Percentiles rank a stretch among this genome's conserved stretches.
phyloP scores from a whole-genome alignment of 2,113 vertebrate species.

The Solea senegalensis region DNA sequence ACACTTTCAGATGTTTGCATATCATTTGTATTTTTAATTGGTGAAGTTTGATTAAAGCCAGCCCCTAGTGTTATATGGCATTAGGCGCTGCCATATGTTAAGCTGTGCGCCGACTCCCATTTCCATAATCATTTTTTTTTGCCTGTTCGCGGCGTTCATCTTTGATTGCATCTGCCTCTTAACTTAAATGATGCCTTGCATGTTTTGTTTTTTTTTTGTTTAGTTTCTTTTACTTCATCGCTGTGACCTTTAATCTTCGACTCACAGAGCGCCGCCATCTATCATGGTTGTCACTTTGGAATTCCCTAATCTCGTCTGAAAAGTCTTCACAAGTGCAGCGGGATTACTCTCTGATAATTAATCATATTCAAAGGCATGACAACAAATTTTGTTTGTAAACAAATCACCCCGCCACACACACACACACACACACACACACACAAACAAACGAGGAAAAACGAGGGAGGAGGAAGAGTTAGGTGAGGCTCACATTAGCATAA shows the following conservation, averaged over 20 bases:
- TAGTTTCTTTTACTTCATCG: constrained; percentile 62
- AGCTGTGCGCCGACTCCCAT: constrained; percentile 75
- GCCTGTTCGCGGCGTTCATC: constrained; percentile 72
- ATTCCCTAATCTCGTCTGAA: constrained; percentile 84
- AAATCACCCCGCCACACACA: constrained; percentile 64
- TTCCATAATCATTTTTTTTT: constrained; percentile 79
- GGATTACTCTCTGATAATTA: constrained; percentile 86
- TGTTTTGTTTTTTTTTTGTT: constrained; percentile 34
- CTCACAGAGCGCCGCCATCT: constrained; percentile 81
- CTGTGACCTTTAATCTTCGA: constrained; percentile 84
- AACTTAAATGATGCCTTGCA: constrained; percentile 76
- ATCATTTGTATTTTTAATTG: constrained; percentile 85
- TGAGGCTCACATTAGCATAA: constrained; percentile 70
- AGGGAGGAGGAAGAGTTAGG: constrained; percentile 68
- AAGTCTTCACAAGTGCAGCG: constrained; percentile 82
- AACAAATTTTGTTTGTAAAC: constrained; percentile 83
- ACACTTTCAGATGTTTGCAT: constrained; percentile 83
- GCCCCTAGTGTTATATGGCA: constrained; percentile 83
- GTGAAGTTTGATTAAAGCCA: constrained; percentile 83
- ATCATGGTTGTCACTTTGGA: constrained; percentile 85
- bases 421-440: too few species aligned
- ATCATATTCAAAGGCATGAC: constrained; percentile 84
- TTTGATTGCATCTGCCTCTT: constrained; percentile 81
- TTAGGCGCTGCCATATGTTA: constrained; percentile 82
- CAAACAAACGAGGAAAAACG: constrained; percentile 61